These are phyloP conservation scores for Halictus rubicundus DNA, from an alignment of 1,140 invertebrate species.

Conservation along the genomic window DNA sequence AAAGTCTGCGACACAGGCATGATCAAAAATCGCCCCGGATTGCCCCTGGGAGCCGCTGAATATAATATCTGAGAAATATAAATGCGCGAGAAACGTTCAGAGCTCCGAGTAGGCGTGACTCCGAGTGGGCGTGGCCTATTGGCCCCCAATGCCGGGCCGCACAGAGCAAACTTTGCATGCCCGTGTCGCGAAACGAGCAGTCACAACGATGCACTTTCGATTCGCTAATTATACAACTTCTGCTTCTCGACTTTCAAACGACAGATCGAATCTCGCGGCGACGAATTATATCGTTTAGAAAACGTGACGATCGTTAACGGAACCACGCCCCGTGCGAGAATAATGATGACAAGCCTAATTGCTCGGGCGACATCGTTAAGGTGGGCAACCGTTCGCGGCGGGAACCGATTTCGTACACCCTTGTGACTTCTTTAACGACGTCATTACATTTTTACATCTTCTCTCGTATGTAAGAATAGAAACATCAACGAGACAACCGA, in stretches of 20 bases:
- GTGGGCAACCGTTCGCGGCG: conserved; percentile 25
- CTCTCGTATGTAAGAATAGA: too few species aligned
- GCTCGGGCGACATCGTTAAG: conserved; percentile 24
- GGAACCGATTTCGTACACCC: conserved; percentile 4
- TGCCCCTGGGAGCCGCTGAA: too few species aligned
- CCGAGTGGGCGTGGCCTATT: too few species aligned
- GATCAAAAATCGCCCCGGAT: too few species aligned
- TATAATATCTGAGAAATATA: too few species aligned
- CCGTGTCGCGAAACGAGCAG: background rate
- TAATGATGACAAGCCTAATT: conserved; percentile 26
- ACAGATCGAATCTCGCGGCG: background rate
- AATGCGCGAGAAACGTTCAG: too few species aligned
- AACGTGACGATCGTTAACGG: conserved; percentile 58
- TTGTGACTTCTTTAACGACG: conserved; percentile 7
- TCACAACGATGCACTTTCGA: background rate
- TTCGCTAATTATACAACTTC: background rate
- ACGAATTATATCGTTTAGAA: conserved; percentile 61
- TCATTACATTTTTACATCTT: background rate
- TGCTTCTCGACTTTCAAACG: background rate
- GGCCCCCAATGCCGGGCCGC: too few species aligned
- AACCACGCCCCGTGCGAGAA: background rate
- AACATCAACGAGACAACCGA: too few species aligned
- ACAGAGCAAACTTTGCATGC: too few species aligned
- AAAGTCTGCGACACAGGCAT: too few species aligned
- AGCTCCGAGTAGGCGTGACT: too few species aligned